A percentile compares a stretch with the other conserved stretches of the same genome.
Evolutionary conservation across 2,888 invertebrate species (phyloP).

Genomic region (Pammene fasciana): DNA sequence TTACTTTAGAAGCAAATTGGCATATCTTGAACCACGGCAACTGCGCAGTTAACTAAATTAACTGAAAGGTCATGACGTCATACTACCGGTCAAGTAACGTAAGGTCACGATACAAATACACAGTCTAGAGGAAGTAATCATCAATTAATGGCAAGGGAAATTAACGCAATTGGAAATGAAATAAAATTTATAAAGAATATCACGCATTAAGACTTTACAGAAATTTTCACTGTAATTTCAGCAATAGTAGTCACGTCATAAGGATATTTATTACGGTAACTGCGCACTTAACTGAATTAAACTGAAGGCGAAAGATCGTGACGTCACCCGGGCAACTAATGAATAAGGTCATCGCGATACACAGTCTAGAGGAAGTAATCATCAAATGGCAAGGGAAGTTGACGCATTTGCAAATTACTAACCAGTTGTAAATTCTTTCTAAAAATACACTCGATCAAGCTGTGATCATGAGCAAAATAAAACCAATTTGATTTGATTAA

Average conservation of each 20-base stretch:
- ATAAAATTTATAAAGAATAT: too few relatives aligned
- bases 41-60: slow-evolving; percentile 9
- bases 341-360: background rate
- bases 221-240: too few relatives aligned
- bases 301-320: background rate
- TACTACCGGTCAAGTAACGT: background rate
- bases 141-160: background rate
- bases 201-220: too few relatives aligned
- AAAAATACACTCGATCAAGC: too few relatives aligned
- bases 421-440: too few relatives aligned
- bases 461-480: too few relatives aligned
- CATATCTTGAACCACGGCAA: slow-evolving; percentile 2
- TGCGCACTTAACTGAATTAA: slow-evolving; percentile 10
- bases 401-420: background rate
- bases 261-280: background rate
- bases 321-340: slow-evolving; percentile 5
- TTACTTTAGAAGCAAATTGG: background rate
- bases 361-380: background rate
- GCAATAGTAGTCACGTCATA: too few relatives aligned
- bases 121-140: background rate
- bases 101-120: background rate
- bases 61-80: slow-evolving; percentile 1
- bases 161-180: background rate
- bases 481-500: too few relatives aligned
- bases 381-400: background rate